Evolutionary conservation across 2,797 vertebrate genomes (phyloP).

Genomic region (Parambassis ranga): DNA sequence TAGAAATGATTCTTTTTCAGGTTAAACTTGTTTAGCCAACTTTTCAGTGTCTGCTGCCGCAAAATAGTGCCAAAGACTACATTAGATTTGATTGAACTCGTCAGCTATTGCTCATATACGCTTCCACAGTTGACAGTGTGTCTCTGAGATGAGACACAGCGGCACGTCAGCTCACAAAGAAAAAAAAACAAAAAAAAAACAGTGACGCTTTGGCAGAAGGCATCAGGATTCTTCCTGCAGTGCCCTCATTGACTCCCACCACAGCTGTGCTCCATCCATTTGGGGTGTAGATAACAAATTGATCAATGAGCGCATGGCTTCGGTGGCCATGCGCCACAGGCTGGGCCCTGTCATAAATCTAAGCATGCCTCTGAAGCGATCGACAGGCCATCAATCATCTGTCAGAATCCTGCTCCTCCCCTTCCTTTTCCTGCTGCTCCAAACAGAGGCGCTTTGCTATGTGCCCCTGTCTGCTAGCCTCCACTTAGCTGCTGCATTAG

Average conservation of each 20-base stretch:
- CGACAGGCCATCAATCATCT: slow-evolving; percentile 74
- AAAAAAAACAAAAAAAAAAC: slow-evolving; percentile 7
- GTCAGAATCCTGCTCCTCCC: slow-evolving; percentile 58
- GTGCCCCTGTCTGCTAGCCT: slow-evolving; percentile 54
- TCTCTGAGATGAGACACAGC: slow-evolving; percentile 38
- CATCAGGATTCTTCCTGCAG: slow-evolving; percentile 53
- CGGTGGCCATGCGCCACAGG: slow-evolving; percentile 47
- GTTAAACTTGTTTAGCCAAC: neutral
- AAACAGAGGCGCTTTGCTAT: slow-evolving; percentile 22
- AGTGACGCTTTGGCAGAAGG: slow-evolving; percentile 57
- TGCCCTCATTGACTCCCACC: slow-evolving; percentile 70
- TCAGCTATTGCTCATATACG: slow-evolving; percentile 5
- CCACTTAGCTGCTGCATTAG: slow-evolving; percentile 49
- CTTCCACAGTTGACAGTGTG: slow-evolving; percentile 18
- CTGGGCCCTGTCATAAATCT: slow-evolving; percentile 68
- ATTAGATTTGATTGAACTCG: neutral
- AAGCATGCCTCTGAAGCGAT: slow-evolving; percentile 68
- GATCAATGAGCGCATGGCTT: slow-evolving; percentile 67
- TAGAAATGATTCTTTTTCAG: neutral
- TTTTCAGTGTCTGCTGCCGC: neutral
- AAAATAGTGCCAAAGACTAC: neutral
- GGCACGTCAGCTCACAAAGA: slow-evolving; percentile 20
- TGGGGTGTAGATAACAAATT: slow-evolving; percentile 64
- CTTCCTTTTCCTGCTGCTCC: slow-evolving; percentile 34
- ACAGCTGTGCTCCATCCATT: slow-evolving; percentile 72